Percentiles rank a stretch among this genome's conserved stretches.
Conservation (phyloP, 1,140 invertebrate genomes). For the Diprion similis region DNA sequence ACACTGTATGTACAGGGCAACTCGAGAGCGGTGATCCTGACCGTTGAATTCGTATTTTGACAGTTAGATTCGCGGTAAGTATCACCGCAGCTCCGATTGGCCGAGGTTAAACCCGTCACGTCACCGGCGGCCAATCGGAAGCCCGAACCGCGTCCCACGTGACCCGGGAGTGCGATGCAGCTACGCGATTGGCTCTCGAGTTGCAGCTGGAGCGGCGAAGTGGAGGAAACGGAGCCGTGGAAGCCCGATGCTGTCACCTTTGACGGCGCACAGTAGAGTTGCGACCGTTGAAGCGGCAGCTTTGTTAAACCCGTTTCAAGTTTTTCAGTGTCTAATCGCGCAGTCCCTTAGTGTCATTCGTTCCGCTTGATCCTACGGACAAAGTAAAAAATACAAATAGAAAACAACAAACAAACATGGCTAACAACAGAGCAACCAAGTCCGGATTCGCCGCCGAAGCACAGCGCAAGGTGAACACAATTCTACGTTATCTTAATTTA, state of each 20-base stretch:
- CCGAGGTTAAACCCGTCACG: background rate
- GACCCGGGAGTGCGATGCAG: background rate
- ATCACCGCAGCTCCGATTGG: background rate
- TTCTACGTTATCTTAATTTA: no score
- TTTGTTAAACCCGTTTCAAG: background rate
- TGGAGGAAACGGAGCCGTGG: background rate
- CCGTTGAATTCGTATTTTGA: background rate
- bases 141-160: background rate
- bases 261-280: background rate
- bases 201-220: background rate
- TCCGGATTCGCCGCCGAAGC: slow-evolving; percentile 94
- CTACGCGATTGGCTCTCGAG: background rate
- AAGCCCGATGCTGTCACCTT: background rate
- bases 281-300: background rate
- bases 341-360: background rate
- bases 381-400: no score
- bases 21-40: no score
- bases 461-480: slow-evolving; percentile 79
- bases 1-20: no score
- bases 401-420: slow-evolving; percentile 65
- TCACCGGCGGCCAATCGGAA: background rate
- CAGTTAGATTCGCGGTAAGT: background rate
- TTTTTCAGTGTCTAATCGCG: background rate
- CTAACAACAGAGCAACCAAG: slow-evolving; percentile 87
- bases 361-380: no score